Percentiles rank a stretch among this genome's conserved stretches.
phyloP scores from a whole-genome alignment of 2,888 invertebrate genomes.

The Eupithecia subfuscata region DNA sequence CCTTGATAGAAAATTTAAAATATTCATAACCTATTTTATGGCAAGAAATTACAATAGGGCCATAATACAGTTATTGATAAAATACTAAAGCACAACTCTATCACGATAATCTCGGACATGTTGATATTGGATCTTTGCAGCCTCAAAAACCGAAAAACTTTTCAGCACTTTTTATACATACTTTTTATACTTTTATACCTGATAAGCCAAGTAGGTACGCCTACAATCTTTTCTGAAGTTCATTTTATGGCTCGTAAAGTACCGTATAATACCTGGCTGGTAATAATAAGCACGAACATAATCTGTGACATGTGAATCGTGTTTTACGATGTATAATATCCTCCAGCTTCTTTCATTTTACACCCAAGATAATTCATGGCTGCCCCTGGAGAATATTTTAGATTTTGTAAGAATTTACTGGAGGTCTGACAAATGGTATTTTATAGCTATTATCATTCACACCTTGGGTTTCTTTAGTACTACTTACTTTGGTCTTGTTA shows the following conservation, averaged over 20 bases:
- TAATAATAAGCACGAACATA: conserved; percentile 60
- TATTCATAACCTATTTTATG: neutral
- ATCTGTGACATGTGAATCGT: conserved; percentile 62
- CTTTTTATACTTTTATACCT: too few species aligned
- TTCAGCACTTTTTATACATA: conserved; percentile 17
- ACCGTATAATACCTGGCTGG: conserved; percentile 62
- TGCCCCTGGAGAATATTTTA: conserved; percentile 45
- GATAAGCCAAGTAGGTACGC: conserved; percentile 19
- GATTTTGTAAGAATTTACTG: conserved; percentile 52
- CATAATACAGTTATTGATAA: neutral
- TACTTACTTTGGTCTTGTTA: neutral
- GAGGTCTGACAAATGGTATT: conserved; percentile 51
- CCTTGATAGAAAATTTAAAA: neutral
- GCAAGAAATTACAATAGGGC: neutral
- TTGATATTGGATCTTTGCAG: neutral
- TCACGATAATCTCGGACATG: neutral
- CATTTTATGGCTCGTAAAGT: conserved; percentile 71
- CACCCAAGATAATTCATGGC: conserved; percentile 57
- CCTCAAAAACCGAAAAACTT: conserved; percentile 4
- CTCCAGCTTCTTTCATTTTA: conserved; percentile 62
- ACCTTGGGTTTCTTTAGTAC: conserved; percentile 24
- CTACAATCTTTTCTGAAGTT: conserved; percentile 53
- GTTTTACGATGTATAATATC: conserved; percentile 68
- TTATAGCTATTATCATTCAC: conserved; percentile 41
- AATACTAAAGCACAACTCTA: neutral